Evolutionary conservation across 2,797 vertebrate species (phyloP), one percentile per base, ranked within the genome.

Genomic region (Notoglanidium macrostoma): DNA sequence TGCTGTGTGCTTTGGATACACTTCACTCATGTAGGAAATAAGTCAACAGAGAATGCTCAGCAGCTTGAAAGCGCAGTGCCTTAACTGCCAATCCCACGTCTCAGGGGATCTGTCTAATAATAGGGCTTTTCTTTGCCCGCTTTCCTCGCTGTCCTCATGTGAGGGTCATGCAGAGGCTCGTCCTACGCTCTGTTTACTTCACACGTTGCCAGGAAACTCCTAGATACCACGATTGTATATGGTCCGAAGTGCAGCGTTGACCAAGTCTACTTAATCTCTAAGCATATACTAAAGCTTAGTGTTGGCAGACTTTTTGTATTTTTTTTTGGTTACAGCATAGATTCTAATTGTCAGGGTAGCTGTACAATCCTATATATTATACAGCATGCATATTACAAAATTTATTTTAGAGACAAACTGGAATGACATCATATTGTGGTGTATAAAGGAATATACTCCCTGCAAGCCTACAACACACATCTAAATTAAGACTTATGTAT

Each of bases 111-210:
- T 7, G 46, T 86, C 67, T 90, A 87, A 85, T 84, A 74, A 70
- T 87, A 85, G 90, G 40, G 55, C 40, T 68, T 57, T 54, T 88
- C 72, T 81, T 76, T 83, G 86, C 57, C 19, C 51, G 35, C 32
- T 77, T 82, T 72, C 86, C 77, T 76, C 40, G 77, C 85, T 89
- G 89, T 92, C 90, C 91, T 92, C 85, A 90, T 83, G 89, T 80
- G 68, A 67, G 89, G 89, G 77, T 91, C 90, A 89, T 76, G 83
- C 73, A 90, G 73, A 88, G 90, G 84, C 21, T 57, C 70, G 82
- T 89, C 81, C 74, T 88, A 55, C 86, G 9, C 21, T 40, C n/a
- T 92, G 85, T 90, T 88, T 88, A 91, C 29, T 84, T 87, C 67
- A 29, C 76, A 44, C 14, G 46, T 88, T 88, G 88, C 89, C 88